Evolutionary conservation across 2,113 vertebrate genomes (phyloP), one percentile per base, ranked within the genome.

Genomic region (Myocastor coypus): DNA sequence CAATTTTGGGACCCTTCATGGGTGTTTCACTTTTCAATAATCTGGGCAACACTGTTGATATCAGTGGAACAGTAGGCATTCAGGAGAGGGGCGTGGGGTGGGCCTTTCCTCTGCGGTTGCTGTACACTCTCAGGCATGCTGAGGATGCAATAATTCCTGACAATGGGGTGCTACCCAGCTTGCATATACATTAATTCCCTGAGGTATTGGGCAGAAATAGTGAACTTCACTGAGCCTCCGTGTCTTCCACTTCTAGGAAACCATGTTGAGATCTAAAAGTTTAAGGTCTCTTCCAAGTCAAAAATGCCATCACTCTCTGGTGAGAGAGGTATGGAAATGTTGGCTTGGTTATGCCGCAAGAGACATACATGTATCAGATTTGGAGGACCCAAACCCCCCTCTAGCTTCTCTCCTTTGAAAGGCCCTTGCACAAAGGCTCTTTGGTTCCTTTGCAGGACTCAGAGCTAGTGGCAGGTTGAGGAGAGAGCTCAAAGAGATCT

Each of bases 401-500:
- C 46, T 42, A 63, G 40, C 40, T 30, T n/a, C 66, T 88, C 52
- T 46, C 66, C 42, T 37, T 26, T 46, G 64, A 83, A 96, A 94
- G 26, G 83, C 11, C n/a, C 20, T 34, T 28, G 46, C 75, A 84
- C 46, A 84, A 95, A 96, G 91, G 26, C 63, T 34, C 22, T 82
- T 92, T 63, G 52, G 86, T 93, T 94, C 50, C 80, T 89, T 83
- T 91, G 77, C 84, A 93, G 83, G 77, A 73, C 34, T 46, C 0
- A 2, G 42, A 91, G 83, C 50, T 66, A 80, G 81, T 83, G 78
- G 32, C 63, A 87, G 0, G 0, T 2, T 3, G 7, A 80, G 40
- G 19, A 50, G 61, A 59, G 73, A 52, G 75, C 64, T 83, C 78
- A 88, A 87, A 95, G 91, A 42, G 50, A 93, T 96, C 83, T 83